These are phyloP conservation scores for Tuberolachnus salignus DNA, from an alignment of 2,888 invertebrate genomes.

Conservation along the genomic window DNA sequence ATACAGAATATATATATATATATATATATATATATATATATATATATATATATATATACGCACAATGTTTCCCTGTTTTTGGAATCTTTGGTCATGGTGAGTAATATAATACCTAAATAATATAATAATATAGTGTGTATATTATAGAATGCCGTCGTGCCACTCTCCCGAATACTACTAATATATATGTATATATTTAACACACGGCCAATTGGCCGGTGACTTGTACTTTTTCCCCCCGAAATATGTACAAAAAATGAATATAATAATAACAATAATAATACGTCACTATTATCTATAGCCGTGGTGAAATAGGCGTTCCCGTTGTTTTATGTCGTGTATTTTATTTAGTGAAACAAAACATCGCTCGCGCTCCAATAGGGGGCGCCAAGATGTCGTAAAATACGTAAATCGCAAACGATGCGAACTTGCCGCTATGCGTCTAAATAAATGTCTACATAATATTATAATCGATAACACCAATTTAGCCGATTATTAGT, in stretches of 20 bases:
- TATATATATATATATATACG: no score
- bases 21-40: no score
- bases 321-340: conserved; percentile 5
- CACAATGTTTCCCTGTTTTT: conserved; percentile 59
- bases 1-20: no score
- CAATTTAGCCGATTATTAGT: background rate
- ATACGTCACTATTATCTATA: background rate
- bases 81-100: conserved; percentile 60
- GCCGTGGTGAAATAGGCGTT: background rate
- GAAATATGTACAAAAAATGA: conserved; percentile 5
- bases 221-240: background rate
- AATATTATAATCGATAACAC: background rate
- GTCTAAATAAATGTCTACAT: background rate
- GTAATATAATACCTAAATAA: conserved; percentile 22
- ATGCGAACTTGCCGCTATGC: background rate
- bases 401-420: conserved; percentile 23
- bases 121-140: background rate
- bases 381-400: conserved; percentile 36
- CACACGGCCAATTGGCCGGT: no score
- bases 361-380: conserved; percentile 35
- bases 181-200: no score
- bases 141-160: background rate
- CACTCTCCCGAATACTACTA: background rate
- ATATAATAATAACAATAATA: no score
- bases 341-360: background rate